phyloP scores from a whole-genome alignment of 2,888 invertebrate species.

The Drosophila sordidula region DNA sequence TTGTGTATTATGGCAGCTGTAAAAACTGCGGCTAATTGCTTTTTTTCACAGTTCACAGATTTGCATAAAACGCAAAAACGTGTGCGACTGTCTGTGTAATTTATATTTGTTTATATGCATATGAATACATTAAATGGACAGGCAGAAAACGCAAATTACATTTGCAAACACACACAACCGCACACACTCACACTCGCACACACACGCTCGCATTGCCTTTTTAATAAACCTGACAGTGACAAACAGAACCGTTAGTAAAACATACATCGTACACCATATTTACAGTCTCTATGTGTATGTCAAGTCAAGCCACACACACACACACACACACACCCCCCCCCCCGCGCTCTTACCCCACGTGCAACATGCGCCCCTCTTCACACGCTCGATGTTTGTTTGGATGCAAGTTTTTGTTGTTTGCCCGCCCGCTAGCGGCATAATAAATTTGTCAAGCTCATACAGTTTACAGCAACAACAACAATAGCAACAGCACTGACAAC shows the following conservation, averaged over 20 bases:
- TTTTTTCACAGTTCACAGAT: slow-evolving; percentile 66
- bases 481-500: not conserved
- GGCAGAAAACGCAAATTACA: slow-evolving; percentile 41
- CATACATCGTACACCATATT: slow-evolving; percentile 17
- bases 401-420: slow-evolving; percentile 43
- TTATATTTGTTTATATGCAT: slow-evolving; percentile 78
- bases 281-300: slow-evolving; percentile 13
- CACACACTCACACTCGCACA: slow-evolving; percentile 7
- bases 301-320: not conserved
- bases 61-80: slow-evolving; percentile 66
- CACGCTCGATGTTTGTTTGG: slow-evolving; percentile 35
- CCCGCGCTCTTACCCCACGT: fast-evolving
- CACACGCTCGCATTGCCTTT: slow-evolving; percentile 39
- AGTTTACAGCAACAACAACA: slow-evolving; percentile 20
- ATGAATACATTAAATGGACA: slow-evolving; percentile 68
- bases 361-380: slow-evolving; percentile 1
- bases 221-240: slow-evolving; percentile 59
- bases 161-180: slow-evolving; percentile 7
- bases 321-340: not conserved
- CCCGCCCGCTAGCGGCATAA: slow-evolving; percentile 44
- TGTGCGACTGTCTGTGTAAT: slow-evolving; percentile 57
- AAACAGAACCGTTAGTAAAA: slow-evolving; percentile 39
- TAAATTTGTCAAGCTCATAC: slow-evolving; percentile 50
- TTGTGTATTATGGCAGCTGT: slow-evolving; percentile 42
- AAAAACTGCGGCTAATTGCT: slow-evolving; percentile 76